Evolutionary conservation across 2,113 vertebrate species (phyloP).

Genomic region (Oceanodroma tethys): DNA sequence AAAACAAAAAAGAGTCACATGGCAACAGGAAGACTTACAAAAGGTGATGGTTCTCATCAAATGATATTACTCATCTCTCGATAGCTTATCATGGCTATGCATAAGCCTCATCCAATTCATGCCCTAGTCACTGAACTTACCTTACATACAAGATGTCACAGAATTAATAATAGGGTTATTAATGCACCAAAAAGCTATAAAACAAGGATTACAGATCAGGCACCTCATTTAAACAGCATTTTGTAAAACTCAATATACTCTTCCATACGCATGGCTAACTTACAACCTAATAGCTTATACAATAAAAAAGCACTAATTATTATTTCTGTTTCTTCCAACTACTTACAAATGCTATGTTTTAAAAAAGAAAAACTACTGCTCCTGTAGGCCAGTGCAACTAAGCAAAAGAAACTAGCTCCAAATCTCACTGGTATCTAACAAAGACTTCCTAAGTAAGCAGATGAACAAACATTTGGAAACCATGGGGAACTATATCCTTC

Average conservation of each 20-base stretch:
- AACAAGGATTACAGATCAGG: background rate
- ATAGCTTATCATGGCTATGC: background rate
- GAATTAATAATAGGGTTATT: background rate
- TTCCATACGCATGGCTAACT: fast-evolving
- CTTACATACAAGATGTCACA: background rate
- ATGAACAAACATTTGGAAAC: background rate
- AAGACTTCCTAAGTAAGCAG: background rate
- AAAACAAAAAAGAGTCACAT: background rate
- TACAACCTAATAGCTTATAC: background rate
- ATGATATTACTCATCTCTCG: background rate
- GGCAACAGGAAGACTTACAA: background rate
- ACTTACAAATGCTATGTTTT: background rate
- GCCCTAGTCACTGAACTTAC: background rate
- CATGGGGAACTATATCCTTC: background rate
- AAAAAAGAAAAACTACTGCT: background rate
- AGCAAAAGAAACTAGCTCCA: background rate
- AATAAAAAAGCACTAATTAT: background rate
- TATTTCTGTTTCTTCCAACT: background rate
- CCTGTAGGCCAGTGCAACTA: background rate
- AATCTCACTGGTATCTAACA: background rate
- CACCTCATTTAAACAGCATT: background rate
- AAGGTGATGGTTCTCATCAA: background rate
- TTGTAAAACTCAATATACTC: background rate
- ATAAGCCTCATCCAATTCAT: background rate
- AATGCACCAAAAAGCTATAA: background rate